Percentiles rank a stretch among this genome's conserved stretches.
Conservation (phyloP, 1,140 invertebrate genomes). For the Phortica variegata region DNA sequence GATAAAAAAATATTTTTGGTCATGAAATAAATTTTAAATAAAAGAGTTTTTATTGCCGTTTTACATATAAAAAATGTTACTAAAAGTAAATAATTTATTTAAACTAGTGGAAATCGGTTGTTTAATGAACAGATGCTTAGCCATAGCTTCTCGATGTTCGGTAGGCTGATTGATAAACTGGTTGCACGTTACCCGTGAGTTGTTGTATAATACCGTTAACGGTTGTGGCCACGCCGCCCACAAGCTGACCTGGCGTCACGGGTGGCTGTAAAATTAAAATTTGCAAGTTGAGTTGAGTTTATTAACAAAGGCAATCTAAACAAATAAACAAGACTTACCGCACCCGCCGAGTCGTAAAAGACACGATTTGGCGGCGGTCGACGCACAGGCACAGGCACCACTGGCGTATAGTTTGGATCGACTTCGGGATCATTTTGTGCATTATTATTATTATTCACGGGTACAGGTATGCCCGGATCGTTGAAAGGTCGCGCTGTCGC, state of each 20-base stretch:
- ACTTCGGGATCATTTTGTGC: conserved; percentile 44
- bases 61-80: too few species aligned
- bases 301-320: too few species aligned
- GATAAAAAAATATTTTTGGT: too few species aligned
- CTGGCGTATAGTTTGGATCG: conserved; percentile 34
- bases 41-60: too few species aligned
- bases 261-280: conserved; percentile 26
- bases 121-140: too few species aligned
- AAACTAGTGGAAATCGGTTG: too few species aligned
- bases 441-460: conserved; percentile 19
- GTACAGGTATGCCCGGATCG: conserved; percentile 13
- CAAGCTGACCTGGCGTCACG: conserved; percentile 42
- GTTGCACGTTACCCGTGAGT: conserved; percentile 48
- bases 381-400: conserved; percentile 24
- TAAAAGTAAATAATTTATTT: too few species aligned
- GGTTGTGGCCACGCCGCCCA: conserved; percentile 44
- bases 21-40: too few species aligned
- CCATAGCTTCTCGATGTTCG: conserved; percentile 34
- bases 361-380: conserved; percentile 45
- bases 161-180: conserved; percentile 43
- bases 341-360: conserved; percentile 46
- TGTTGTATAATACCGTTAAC: conserved; percentile 53
- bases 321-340: conserved; percentile 25
- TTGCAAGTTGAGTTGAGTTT: neutral
- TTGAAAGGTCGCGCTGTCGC: conserved; percentile 25